These are phyloP conservation scores for Dione juno DNA, from an alignment of 2,888 invertebrate genomes.

Conservation along the genomic window DNA sequence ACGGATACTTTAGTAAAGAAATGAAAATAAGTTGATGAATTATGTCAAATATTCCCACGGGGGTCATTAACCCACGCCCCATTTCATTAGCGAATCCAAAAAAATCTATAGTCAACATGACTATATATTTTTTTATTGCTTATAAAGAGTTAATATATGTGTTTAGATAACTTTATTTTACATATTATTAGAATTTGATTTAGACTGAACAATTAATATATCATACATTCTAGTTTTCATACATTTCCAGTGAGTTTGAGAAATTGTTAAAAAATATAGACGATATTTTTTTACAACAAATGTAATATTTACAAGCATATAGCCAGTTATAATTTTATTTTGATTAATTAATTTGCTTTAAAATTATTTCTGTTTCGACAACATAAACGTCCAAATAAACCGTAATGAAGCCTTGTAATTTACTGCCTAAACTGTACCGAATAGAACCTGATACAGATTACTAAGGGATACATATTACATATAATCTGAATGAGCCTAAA, in stretches of 20 bases:
- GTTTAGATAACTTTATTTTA: neutral
- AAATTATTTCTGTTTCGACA: neutral
- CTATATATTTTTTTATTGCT: neutral
- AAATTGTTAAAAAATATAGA: too few species aligned
- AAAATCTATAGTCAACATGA: neutral
- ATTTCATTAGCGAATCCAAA: constrained; percentile 5
- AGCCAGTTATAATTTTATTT: too few species aligned
- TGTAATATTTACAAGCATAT: too few species aligned
- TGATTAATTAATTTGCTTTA: neutral
- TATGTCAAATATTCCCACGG: constrained; percentile 24
- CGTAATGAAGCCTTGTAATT: constrained; percentile 33
- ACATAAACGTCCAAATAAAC: neutral
- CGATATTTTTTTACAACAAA: too few species aligned
- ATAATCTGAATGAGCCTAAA: neutral
- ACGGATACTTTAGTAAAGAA: neutral
- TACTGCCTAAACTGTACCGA: constrained; percentile 14
- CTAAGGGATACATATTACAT: constrained; percentile 1
- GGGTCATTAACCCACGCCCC: constrained; percentile 27
- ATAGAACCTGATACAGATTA: constrained; percentile 24
- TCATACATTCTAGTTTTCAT: too few species aligned
- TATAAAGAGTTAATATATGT: neutral
- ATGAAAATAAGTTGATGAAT: constrained; percentile 9
- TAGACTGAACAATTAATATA: neutral
- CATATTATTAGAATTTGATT: neutral
- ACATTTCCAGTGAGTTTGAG: too few species aligned